phyloP scores from a whole-genome alignment of 37 sponge, comb jelly and placozoan genomes.

The Geodia barretti region DNA sequence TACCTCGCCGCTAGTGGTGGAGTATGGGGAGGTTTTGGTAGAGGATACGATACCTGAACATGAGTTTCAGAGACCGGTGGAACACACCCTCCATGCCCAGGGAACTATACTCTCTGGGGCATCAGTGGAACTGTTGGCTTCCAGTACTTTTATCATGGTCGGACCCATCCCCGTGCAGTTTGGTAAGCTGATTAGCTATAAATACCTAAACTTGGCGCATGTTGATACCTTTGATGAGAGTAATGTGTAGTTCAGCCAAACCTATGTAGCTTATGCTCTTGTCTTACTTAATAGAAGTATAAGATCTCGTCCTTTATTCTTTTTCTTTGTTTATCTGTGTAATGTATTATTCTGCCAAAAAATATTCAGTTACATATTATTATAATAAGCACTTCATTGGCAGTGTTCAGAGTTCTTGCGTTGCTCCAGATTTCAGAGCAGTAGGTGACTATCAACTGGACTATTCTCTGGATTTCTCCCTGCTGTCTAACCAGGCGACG shows the following conservation, averaged over 20 bases:
- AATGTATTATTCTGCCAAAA: no score
- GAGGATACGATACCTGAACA: constrained; percentile 51
- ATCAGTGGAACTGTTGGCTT: background rate
- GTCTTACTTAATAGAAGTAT: no score
- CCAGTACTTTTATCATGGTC: constrained; percentile 59
- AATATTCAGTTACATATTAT: no score
- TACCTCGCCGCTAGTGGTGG: background rate
- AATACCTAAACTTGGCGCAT: no score
- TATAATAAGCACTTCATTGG: background rate
- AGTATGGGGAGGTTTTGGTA: constrained; percentile 57
- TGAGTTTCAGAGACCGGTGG: constrained; percentile 73
- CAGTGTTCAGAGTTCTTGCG: background rate
- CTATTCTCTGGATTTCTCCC: constrained; percentile 23
- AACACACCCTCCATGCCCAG: constrained; percentile 23
- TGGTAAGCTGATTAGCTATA: no score
- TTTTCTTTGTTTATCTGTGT: background rate
- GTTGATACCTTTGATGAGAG: no score
- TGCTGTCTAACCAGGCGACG: constrained; percentile 37
- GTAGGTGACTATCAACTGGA: constrained; percentile 49
- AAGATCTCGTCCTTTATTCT: background rate
- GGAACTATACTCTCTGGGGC: background rate
- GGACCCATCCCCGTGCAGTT: constrained; percentile 66
- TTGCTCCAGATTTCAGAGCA: constrained; percentile 49
- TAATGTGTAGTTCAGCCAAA: no score
- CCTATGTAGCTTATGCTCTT: no score